phyloP scores from a whole-genome alignment of 2,797 vertebrate genomes.

The Lacerta bilineata region DNA sequence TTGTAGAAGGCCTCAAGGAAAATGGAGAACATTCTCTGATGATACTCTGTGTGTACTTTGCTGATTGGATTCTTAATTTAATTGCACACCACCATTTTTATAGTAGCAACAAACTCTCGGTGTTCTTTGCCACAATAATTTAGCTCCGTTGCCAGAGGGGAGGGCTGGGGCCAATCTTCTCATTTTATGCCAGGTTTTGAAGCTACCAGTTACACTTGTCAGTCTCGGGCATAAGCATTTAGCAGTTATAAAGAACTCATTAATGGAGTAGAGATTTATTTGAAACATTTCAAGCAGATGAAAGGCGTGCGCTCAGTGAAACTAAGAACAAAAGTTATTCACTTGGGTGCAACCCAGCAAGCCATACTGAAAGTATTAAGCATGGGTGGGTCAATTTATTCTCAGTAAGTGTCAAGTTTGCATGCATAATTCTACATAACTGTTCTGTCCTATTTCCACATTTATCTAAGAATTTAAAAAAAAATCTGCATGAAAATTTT shows the following conservation, averaged over 20 bases:
- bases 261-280: slow-evolving; percentile 77
- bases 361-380: too few relatives aligned
- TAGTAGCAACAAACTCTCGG: slow-evolving; percentile 62
- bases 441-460: background rate
- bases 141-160: slow-evolving; percentile 72
- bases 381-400: too few relatives aligned
- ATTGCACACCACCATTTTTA: slow-evolving; percentile 57
- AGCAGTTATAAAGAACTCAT: slow-evolving; percentile 80
- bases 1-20: slow-evolving; percentile 42
- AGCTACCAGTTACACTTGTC: slow-evolving; percentile 78
- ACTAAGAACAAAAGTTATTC: slow-evolving; percentile 18
- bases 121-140: slow-evolving; percentile 62
- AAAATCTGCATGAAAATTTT: too few relatives aligned
- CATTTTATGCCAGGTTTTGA: slow-evolving; percentile 78
- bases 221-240: slow-evolving; percentile 77
- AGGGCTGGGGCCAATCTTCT: slow-evolving; percentile 74
- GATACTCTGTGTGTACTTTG: slow-evolving; percentile 39
- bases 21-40: slow-evolving; percentile 29
- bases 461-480: background rate
- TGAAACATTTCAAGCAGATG: slow-evolving; percentile 69
- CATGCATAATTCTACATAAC: background rate
- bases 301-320: slow-evolving; percentile 1
- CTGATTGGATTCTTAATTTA: slow-evolving; percentile 72
- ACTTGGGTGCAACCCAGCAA: slow-evolving; percentile 16
- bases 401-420: too few relatives aligned